Base-by-base conservation (phyloP, 2,797 vertebrate species). In the Muraenolepis orangiensis region DNA sequence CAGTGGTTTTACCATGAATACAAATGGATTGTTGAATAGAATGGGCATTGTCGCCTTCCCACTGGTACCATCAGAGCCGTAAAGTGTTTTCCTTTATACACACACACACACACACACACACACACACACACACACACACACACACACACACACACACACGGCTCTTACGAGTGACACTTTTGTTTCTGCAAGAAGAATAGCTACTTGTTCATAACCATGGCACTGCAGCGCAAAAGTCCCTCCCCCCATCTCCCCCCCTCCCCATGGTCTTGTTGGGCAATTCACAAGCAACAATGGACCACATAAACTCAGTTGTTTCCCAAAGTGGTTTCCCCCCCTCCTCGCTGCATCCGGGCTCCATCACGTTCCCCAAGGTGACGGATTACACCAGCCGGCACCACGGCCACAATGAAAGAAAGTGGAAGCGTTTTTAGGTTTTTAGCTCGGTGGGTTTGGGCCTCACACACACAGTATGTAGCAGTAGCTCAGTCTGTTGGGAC, bases 381-480 rank as follows among this genome's bases (percentile, higher is more conserved):
- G 78, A 76, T 87, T 78, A 75, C 36, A 70, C 40, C 68, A n/a
- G 28, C 42, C 69, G 69, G 42, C 61, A 38, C 72, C 64, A 51
- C 72, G 46, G 36, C 20, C n/a, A 76, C 72, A 73, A 74, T 75
- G 70, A n/a, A n/a, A 73, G 31, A 80, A 80, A 66, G 32, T 66
- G 68, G 67, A 75, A 36, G 74, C 73, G 20, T 71, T 71, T 66
- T 77, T 76, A 57, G 78, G n/a, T n/a, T 70, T 76, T 64, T 68
- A 30, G 76, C 70, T 81, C 77, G 82, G 74, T 70, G 76, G 26
- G 14, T 61, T 81, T 70, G 71, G 42, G 74, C 83, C 74, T 76
- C 78, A 29, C 73, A 72, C 71, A 61, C 51, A n/a, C n/a, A n/a
- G n/a, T n/a, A n/a, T n/a, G n/a, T n/a, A n/a, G n/a, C n/a, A n/a